Percentiles rank a stretch among this genome's conserved stretches.
Conservation (phyloP, 2,888 invertebrate genomes). For the Parelbella ahira region DNA sequence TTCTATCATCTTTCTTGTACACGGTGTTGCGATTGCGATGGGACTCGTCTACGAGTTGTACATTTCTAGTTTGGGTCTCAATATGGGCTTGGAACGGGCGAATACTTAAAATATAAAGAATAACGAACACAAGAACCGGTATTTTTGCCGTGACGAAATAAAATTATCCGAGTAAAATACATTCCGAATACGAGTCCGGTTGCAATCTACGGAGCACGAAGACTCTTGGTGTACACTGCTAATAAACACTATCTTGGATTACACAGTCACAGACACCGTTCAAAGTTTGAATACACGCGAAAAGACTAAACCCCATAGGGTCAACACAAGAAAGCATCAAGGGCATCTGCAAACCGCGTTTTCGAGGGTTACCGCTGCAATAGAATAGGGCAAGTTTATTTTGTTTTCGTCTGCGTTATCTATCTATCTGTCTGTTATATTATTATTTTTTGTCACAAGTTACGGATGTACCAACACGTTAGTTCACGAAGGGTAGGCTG, state of each 20-base stretch:
- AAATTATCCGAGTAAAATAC: slow-evolving; percentile 38
- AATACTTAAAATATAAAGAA: no score
- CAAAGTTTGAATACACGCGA: slow-evolving; percentile 35
- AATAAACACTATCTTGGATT: slow-evolving; percentile 77
- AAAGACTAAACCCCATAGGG: slow-evolving; percentile 20
- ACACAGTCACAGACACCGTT: slow-evolving; percentile 78
- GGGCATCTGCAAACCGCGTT: slow-evolving; percentile 17
- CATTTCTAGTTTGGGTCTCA: slow-evolving; percentile 15
- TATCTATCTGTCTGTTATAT: slow-evolving; percentile 73
- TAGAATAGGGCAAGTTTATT: slow-evolving; percentile 46
- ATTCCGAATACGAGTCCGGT: slow-evolving; percentile 69
- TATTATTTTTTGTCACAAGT: slow-evolving; percentile 48
- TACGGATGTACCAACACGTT: slow-evolving; percentile 28
- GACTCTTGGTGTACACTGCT: slow-evolving; percentile 66
- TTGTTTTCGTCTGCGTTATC: slow-evolving; percentile 59
- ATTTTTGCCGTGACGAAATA: slow-evolving; percentile 33
- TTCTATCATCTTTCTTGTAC: slow-evolving; percentile 79
- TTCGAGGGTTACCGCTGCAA: slow-evolving; percentile 4
- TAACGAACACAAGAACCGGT: no score
- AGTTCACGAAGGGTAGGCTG: slow-evolving; percentile 60
- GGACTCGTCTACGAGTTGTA: slow-evolving; percentile 58
- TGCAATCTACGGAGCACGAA: slow-evolving; percentile 81
- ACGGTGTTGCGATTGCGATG: slow-evolving; percentile 73
- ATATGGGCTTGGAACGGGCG: no score
- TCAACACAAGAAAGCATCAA: slow-evolving; percentile 13